Base-by-base conservation (phyloP, 2,888 invertebrate genomes). In the Dasysyrphus albostriatus region DNA sequence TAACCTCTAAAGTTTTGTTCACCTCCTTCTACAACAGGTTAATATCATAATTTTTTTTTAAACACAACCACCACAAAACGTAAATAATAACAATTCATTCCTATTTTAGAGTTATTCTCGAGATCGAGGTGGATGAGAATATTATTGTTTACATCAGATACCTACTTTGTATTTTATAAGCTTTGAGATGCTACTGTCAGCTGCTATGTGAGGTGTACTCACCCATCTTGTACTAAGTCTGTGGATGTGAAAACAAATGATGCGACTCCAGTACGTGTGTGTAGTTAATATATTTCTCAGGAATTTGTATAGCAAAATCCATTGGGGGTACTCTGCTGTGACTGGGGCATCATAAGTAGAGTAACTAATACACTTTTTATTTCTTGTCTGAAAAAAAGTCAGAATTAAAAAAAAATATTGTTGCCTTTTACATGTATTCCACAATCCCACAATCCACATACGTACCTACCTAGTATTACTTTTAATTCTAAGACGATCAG, bases 401-500 rank as follows among this genome's bases (percentile, higher is more conserved):
- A 8, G 42, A 37, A 47, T 19, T 19, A 8, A 1, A 1, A 44
- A n/a, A 0, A 47, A 65, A 37, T 37, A 54, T 29, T 54, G 44
- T 65, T 70, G 58, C 61, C 44, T 44, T 32, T 77, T 78, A 70
- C 63, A n/a, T 54, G 44, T 47, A 29, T 54, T 54, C n/a, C n/a
- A n/a, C n/a, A n/a, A n/a, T n/a, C n/a, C n/a, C n/a, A n/a, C 49
- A 65, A 14, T 65, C 14, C 42, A 39, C 54, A 70, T 39, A 49
- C 51, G 42, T 69, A 32, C 32, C 3, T 32, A 51, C 54, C 54
- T 42, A 85, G 85, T 85, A 58, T 70, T 70, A 58, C 58, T 85
- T 85, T 82, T 24, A 77, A 77, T 85, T 85, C 44, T 78, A 82
- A 81, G 63, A 85, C 82, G 85, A 77, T 85, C 85, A 85, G 85